These are phyloP conservation scores for Pristiophorus japonicus DNA, from an alignment of 2,113 vertebrate genomes.

Conservation along the genomic window DNA sequence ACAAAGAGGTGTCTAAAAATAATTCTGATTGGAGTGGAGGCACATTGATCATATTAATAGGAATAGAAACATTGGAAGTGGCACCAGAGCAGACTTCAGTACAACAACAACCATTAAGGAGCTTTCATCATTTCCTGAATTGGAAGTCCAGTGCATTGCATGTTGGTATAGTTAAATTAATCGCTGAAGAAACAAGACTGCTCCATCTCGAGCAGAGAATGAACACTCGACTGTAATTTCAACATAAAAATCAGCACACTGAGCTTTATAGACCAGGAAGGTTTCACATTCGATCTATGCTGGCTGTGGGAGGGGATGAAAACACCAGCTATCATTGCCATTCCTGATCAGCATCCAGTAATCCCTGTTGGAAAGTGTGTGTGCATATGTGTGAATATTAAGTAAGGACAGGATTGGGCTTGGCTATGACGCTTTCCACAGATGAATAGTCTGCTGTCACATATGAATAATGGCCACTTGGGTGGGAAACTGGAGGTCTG, in stretches of 20 bases:
- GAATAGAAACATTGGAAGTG: not conserved
- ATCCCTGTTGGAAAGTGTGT: not conserved
- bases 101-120: not conserved
- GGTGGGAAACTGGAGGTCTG: not conserved
- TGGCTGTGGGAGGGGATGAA: not conserved
- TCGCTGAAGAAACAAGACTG: not conserved
- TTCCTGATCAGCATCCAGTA: not conserved
- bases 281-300: too few species aligned
- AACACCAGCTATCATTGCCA: not conserved
- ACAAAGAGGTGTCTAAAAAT: not conserved
- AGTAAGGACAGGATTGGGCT: not conserved
- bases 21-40: not conserved
- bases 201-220: not conserved
- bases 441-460: not conserved
- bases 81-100: not conserved
- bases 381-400: not conserved
- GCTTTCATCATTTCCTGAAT: slow-evolving; percentile 1
- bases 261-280: not conserved
- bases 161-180: not conserved
- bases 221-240: not conserved
- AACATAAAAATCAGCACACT: not conserved
- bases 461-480: not conserved
- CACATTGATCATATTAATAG: not conserved
- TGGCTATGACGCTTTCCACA: not conserved
- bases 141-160: not conserved